Base-by-base conservation (phyloP, 2,888 invertebrate genomes). In the Dynastes grantii region DNA sequence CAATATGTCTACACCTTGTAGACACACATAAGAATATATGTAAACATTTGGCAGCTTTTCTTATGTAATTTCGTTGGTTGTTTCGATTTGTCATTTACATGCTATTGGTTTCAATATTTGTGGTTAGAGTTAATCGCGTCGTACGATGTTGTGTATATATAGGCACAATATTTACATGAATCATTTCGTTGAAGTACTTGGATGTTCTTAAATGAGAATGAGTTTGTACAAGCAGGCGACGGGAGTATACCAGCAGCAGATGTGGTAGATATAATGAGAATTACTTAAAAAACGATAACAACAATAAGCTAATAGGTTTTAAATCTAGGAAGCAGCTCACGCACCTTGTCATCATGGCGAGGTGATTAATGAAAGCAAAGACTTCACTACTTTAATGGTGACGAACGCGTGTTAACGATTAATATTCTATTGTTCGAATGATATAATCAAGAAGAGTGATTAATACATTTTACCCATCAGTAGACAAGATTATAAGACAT, bases 151-250 rank as follows among this genome's bases (percentile, higher is more conserved):
- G 51, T 68, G 16, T 45, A 67, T 51, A 13, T 58, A 8, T 1
- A 58, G 22, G 55, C n/a, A 68, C 49, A 29, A 68, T 68, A 51
- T 68, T 68, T 51, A 68, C 27, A 68, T 51, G 49, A 63, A 63
- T 63, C 63, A 32, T 32, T 63, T 29, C 63, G 8, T 13, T 32
- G 2, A 29, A 63, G 63, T 63, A 32, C 11, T 29, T 63, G 29
- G 13, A 29, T 63, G 32, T 29, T 63, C 27, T 22, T 27, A 63
- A 63, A 32, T 11, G 63, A 58, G 63, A 29, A 63, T 32, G 29
- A 22, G 27, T 13, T 4, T 63, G 13, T 27, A 63, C 13, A 63
- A 13, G 29, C 11, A 9, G 22, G 1, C 9, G 45, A 45, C 45
- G 11, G 45, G n/a, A 5, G 13, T 32, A n/a, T 63, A 29, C 32